Evolutionary conservation across 2,888 invertebrate species (phyloP).

Genomic region (Pecten maximus): DNA sequence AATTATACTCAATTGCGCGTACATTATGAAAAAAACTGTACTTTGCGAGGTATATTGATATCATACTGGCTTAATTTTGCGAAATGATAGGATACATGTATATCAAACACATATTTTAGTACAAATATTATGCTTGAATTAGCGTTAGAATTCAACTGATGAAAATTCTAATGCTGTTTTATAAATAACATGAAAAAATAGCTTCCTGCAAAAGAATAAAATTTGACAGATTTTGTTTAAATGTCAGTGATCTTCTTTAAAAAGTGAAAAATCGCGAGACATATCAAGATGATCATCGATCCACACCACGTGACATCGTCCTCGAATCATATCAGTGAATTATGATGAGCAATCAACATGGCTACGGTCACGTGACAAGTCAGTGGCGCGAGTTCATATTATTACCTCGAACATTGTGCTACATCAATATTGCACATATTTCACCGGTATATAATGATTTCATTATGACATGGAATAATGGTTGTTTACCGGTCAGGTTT

Average conservation of each 20-base stretch:
- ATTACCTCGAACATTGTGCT: neutral
- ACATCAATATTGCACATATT: neutral
- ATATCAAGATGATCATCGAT: neutral
- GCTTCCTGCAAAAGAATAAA: too few species aligned
- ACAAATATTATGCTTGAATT: too few species aligned
- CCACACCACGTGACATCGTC: neutral
- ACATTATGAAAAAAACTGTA: neutral
- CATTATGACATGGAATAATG: neutral
- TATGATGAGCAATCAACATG: neutral
- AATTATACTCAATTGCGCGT: neutral
- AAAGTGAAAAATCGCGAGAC: neutral
- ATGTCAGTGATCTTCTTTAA: too few species aligned
- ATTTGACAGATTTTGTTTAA: too few species aligned
- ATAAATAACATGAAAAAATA: too few species aligned
- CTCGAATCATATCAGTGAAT: neutral
- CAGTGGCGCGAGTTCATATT: neutral
- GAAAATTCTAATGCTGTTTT: too few species aligned
- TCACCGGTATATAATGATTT: neutral
- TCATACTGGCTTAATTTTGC: too few species aligned
- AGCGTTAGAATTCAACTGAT: too few species aligned
- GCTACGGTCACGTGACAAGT: neutral
- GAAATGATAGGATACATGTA: too few species aligned
- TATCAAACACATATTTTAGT: too few species aligned
- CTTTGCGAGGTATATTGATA: neutral
- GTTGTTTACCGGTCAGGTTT: neutral